These are phyloP conservation scores for Urophycis tenuis DNA, from an alignment of 2,797 vertebrate genomes.

Conservation along the genomic window DNA sequence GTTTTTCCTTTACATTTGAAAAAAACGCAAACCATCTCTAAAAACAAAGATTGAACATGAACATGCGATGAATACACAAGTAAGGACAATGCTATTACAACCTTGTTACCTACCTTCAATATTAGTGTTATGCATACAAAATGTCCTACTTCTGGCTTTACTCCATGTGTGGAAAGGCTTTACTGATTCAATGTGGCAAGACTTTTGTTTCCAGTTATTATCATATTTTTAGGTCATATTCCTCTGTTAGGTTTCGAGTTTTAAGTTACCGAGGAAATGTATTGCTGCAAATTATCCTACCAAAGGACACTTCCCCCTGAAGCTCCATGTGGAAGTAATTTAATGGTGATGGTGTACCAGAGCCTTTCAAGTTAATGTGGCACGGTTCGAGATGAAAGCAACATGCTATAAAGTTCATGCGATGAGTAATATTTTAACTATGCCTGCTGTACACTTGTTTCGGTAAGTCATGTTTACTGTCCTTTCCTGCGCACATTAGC, in stretches of 20 bases:
- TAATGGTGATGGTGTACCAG: slow-evolving; percentile 28
- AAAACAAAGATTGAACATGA: no score
- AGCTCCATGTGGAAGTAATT: slow-evolving; percentile 50
- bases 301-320: slow-evolving; percentile 31
- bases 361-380: slow-evolving; percentile 35
- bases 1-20: not conserved
- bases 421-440: slow-evolving; percentile 41
- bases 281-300: no score
- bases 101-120: no score
- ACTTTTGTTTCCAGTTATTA: no score
- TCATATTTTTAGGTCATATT: no score
- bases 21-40: no score
- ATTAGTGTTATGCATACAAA: no score
- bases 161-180: no score
- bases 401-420: slow-evolving; percentile 18
- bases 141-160: no score
- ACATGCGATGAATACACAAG: no score
- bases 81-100: no score
- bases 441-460: slow-evolving; percentile 33
- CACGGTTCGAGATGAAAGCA: slow-evolving; percentile 33
- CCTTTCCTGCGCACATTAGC: not conserved
- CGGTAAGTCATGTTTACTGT: not conserved
- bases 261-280: slow-evolving; percentile 57
- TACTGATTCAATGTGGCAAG: no score
- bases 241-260: slow-evolving; percentile 46